Evolutionary conservation across 2,113 vertebrate genomes (phyloP), one percentile per base, ranked within the genome.

Genomic region (Orientallactaga bullata): DNA sequence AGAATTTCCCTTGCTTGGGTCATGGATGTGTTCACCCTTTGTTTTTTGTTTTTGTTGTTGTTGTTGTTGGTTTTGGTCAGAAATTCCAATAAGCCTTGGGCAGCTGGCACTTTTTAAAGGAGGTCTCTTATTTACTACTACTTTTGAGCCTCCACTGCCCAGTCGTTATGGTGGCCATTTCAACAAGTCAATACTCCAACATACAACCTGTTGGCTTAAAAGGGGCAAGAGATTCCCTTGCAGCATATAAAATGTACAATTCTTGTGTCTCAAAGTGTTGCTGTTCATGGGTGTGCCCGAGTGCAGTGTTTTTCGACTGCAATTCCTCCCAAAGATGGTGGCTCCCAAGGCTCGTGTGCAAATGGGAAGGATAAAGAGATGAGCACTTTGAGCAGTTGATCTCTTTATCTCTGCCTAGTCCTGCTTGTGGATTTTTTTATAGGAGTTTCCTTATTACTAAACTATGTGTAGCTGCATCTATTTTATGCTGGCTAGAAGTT

Each of bases 111-210:
- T 47, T 81, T 42, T 47, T 68, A 16, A 51, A 76, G 51, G n/a
- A 51, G 79, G 60, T 82, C 74, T 65, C 69, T 42, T 72, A 9
- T 65, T 77, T 69, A 11, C 74, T 92, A 83, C 84, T 93, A 30
- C 68, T 90, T 42, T 76, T 90, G 88, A 88, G 86, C 92, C 68
- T 89, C 92, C 23, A 63, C 32, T 69, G 26, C 71, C 77, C 90
- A 65, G 1, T 42, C 71, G 69, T 87, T 61, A 74, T 1, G 32
- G 80, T 85, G 85, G 78, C 93, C 92, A 95, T 94, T 55, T 51
- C 55, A 88, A 69, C 60, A 77, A 84, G 71, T 71, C 39, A 47
- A 80, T 58, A 51, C 89, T 91, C 30, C 58, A 93, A 0, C 58
- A 71, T n/a, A 84, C 93, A 94, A 47, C 82, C 58, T 47, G 5